Conservation (phyloP, 2,113 vertebrate genomes). For the Salvelinus sp. region DNA sequence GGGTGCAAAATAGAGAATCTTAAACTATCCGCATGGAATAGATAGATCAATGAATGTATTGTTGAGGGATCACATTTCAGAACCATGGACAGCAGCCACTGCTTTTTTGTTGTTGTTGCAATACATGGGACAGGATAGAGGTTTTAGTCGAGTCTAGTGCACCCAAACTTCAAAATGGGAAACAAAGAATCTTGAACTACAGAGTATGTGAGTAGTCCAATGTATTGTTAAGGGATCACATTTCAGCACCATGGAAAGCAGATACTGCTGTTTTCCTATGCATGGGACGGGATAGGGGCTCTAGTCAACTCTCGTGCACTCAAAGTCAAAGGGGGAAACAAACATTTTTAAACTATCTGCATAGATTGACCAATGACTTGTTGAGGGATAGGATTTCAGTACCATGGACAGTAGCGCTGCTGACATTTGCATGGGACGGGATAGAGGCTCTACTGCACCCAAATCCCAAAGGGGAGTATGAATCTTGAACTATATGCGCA, state of each 20-base stretch:
- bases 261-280: not conserved
- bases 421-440: not conserved
- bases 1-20: too few species aligned
- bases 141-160: too few species aligned
- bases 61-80: constrained; percentile 25
- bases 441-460: not conserved
- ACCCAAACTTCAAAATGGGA: too few species aligned
- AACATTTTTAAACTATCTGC: too few species aligned
- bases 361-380: too few species aligned
- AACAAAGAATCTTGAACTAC: too few species aligned
- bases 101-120: not conserved
- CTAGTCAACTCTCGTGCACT: not conserved
- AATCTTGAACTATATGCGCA: too few species aligned
- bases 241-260: constrained; percentile 21
- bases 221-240: constrained; percentile 6
- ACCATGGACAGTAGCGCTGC: constrained; percentile 60
- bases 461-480: not conserved
- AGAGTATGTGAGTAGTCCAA: not conserved
- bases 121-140: not conserved
- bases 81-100: not conserved
- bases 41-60: not conserved
- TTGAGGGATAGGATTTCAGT: constrained; percentile 41
- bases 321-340: not conserved
- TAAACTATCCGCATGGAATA: too few species aligned
- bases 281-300: too few species aligned